Percentiles rank a stretch among this genome's conserved stretches.
Conservation (phyloP, 2,113 vertebrate genomes). For the Cyanocitta stelleri region DNA sequence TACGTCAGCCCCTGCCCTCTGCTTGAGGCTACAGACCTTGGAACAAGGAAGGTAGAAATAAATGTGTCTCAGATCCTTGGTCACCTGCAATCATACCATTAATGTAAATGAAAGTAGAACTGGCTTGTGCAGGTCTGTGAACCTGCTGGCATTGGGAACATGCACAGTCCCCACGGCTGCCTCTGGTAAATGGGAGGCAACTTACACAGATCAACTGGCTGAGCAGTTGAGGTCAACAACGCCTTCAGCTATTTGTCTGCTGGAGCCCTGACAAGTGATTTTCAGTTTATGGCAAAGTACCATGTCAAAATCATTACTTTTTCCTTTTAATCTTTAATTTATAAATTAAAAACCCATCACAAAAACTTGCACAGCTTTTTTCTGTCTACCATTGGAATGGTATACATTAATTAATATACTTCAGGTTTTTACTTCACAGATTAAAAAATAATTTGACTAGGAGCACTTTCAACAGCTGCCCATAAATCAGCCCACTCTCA, state of each 20-base stretch:
- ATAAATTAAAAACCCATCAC: slow-evolving; percentile 28
- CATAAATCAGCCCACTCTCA: slow-evolving; percentile 58
- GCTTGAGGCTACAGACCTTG: neutral
- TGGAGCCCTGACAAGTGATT: slow-evolving; percentile 26
- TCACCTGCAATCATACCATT: neutral
- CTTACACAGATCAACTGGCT: neutral
- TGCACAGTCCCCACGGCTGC: neutral
- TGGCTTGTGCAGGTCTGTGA: neutral
- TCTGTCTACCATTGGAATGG: slow-evolving; percentile 12
- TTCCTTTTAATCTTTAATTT: slow-evolving; percentile 67
- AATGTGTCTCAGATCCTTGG: neutral
- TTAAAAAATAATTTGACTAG: slow-evolving; percentile 52
- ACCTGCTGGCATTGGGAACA: neutral
- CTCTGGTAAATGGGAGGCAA: neutral
- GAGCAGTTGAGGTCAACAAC: neutral
- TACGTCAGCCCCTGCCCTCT: neutral
- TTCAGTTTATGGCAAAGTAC: slow-evolving; percentile 19
- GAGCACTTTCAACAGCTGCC: slow-evolving; percentile 64
- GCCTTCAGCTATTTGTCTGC: slow-evolving; percentile 11
- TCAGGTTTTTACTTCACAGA: slow-evolving; percentile 53
- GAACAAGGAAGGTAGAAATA: neutral
- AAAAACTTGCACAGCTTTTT: slow-evolving; percentile 51
- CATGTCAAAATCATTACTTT: slow-evolving; percentile 56
- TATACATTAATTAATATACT: slow-evolving; percentile 69
- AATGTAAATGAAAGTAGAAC: neutral